A percentile compares a stretch with the other conserved stretches of the same genome.
Evolutionary conservation across 2,113 vertebrate species (phyloP).

Genomic region (Astur gentilis): DNA sequence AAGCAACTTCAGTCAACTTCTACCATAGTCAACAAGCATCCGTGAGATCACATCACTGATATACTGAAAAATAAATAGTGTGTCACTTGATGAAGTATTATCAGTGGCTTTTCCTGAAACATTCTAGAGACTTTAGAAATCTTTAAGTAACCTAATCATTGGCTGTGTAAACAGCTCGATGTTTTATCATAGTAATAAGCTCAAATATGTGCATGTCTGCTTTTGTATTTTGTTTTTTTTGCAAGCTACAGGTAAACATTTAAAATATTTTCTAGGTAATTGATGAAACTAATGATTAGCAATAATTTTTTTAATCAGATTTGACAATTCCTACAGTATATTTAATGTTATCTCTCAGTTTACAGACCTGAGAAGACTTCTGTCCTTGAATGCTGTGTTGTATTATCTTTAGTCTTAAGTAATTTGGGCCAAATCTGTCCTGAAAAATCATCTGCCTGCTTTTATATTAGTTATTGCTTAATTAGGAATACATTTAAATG

Average conservation of each 20-base stretch:
- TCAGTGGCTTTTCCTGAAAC: neutral
- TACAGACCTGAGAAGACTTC: neutral
- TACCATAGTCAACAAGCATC: neutral
- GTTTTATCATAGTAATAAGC: neutral
- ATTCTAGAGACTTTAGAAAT: neutral
- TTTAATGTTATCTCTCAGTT: neutral
- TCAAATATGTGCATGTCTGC: neutral
- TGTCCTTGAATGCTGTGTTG: neutral
- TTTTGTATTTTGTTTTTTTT: neutral
- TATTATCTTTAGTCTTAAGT: neutral
- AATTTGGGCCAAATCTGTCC: neutral
- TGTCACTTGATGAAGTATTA: neutral
- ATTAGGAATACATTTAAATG: neutral
- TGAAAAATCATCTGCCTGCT: neutral
- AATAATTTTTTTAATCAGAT: neutral
- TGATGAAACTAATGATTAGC: neutral
- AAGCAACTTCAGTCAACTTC: neutral
- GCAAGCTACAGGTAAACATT: neutral
- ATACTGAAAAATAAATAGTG: neutral
- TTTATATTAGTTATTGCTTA: neutral
- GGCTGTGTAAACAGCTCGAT: neutral
- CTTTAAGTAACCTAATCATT: too few species aligned
- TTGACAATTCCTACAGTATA: neutral
- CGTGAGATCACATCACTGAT: rapidly evolving
- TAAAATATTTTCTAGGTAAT: neutral